These are phyloP conservation scores for Circaetus gallicus DNA, from an alignment of 2,113 vertebrate genomes.

Conservation along the genomic window DNA sequence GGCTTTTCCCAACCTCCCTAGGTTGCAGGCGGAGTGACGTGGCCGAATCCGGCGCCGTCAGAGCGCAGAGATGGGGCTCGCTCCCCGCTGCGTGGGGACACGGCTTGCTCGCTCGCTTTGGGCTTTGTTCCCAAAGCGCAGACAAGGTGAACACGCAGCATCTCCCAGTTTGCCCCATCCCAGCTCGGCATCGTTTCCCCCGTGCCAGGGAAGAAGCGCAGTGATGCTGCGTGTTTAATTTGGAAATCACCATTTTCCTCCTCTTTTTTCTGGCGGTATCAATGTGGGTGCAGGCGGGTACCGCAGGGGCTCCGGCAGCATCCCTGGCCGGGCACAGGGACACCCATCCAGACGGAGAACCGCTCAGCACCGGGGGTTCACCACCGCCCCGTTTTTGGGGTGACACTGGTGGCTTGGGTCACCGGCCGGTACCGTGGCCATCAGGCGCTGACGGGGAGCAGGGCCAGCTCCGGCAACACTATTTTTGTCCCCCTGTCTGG, in stretches of 20 bases:
- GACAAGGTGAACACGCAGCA: accelerated
- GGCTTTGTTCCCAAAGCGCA: not conserved
- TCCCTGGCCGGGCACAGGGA: not conserved
- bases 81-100: not conserved
- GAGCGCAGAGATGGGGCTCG: accelerated
- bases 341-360: accelerated
- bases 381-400: accelerated
- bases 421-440: not conserved
- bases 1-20: not conserved
- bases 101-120: accelerated
- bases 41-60: accelerated
- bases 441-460: not conserved
- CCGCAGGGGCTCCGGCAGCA: not conserved
- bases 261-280: accelerated
- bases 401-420: not conserved
- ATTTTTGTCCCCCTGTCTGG: constrained; percentile 69
- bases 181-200: not conserved
- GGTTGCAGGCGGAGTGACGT: not conserved
- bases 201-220: not conserved
- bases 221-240: accelerated
- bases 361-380: not conserved
- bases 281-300: accelerated
- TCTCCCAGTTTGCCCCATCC: not conserved
- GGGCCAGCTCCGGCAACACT: not conserved
- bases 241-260: not conserved